Conservation (phyloP, 2,113 vertebrate species). For the Tricholaema leucomelas region DNA sequence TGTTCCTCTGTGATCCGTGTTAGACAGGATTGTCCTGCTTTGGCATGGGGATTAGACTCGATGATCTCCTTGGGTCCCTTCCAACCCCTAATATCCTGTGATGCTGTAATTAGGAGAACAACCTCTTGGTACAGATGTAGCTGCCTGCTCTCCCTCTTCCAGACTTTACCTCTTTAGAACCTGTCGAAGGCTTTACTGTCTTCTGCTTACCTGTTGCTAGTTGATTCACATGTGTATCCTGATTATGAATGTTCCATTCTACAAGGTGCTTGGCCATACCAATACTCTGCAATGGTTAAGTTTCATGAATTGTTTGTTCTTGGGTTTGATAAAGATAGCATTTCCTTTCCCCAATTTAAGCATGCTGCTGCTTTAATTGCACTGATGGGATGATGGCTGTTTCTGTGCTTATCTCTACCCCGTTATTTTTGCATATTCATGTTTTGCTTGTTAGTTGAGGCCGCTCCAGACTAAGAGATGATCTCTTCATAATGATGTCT, state of each 20-base stretch:
- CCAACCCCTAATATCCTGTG: no score
- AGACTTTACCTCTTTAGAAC: background rate
- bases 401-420: constrained; percentile 55
- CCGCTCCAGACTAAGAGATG: constrained; percentile 22
- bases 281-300: background rate
- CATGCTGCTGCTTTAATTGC: constrained; percentile 18
- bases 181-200: background rate
- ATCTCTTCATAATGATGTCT: constrained; percentile 33
- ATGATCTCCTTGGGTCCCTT: no score
- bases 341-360: background rate
- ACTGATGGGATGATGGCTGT: constrained; percentile 51
- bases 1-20: no score
- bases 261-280: background rate
- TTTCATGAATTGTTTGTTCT: constrained; percentile 19
- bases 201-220: background rate
- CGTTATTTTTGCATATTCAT: constrained; percentile 57
- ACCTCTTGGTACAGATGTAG: background rate
- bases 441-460: constrained; percentile 55
- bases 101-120: background rate
- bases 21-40: no score
- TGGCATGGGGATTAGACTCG: no score
- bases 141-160: background rate
- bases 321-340: constrained; percentile 16
- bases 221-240: background rate
- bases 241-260: background rate